These are phyloP conservation scores for Coluber constrictor DNA, from an alignment of 2,797 vertebrate genomes.

Conservation along the genomic window DNA sequence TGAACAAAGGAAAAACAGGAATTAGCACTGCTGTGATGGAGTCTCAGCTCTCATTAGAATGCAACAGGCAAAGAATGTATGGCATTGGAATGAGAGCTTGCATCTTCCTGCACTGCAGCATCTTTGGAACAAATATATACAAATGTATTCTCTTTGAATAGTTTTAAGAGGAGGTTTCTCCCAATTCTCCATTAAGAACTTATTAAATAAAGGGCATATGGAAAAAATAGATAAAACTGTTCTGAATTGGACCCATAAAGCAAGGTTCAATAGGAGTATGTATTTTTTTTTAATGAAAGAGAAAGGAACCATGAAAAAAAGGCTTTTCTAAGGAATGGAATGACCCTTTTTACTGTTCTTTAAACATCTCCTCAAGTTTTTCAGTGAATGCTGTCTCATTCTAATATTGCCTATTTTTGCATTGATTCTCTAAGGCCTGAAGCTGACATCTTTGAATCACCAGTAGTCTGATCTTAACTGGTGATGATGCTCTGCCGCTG, in stretches of 20 bases:
- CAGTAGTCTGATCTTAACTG: not conserved
- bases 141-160: not conserved
- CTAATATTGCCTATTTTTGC: not conserved
- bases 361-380: not conserved
- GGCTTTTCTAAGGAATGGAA: not conserved
- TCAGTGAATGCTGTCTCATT: not conserved
- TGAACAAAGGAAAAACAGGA: conserved; percentile 1
- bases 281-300: not conserved
- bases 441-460: not conserved
- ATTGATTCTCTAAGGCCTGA: not conserved
- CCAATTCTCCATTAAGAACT: not conserved
- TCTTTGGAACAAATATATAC: conserved; percentile 3
- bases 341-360: not conserved
- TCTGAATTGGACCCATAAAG: not conserved
- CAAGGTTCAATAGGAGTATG: not conserved
- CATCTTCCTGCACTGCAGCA: conserved; percentile 25
- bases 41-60: conserved; percentile 13
- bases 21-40: not conserved
- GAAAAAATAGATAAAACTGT: not conserved
- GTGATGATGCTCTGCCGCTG: not conserved
- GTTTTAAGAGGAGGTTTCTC: conserved; percentile 2
- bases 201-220: not conserved
- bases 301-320: not conserved
- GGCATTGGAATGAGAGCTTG: conserved; percentile 24
- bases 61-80: not conserved